Base-by-base conservation (phyloP, 2,888 invertebrate genomes). In the Cryptocephalus moraei region DNA sequence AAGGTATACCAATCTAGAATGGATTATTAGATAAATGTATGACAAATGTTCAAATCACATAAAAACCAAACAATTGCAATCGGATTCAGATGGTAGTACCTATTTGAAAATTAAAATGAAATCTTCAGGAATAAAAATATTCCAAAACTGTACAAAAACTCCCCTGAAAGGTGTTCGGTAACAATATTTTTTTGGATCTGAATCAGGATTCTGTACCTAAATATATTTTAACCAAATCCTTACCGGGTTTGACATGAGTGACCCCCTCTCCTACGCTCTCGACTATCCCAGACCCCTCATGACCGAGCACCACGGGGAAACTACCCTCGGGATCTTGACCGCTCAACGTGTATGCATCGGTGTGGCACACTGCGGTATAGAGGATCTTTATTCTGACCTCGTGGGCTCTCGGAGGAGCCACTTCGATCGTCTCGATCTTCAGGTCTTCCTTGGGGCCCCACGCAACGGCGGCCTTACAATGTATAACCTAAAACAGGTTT, bases 221-320 rank as follows among this genome's bases (percentile, higher is more conserved):
- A 22, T 6, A 22, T 22, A 4, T 4, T 22, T 22, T 22, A 22
- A 22, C 6, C 22, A 2, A 6, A 36, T 47, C 45, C 49, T 47
- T 65, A 67, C 95, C 95, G 34, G 85, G 77, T 62, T 87, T 79
- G 36, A 95, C 86, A 43, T 81, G 79, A 0, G 86, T 90, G 0
- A 96, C 96, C 12, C 88, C 91, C 62, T 87, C 86, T 1, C 97
- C 97, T 43, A 97, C 79, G 70, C 94, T 94, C 70, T 96, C 97
- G n/a, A 97, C 95, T 59, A 96, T 80, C 34, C 96, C 96, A 47
- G 84, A 86, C 33, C 97, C 97, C 73, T 99, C 99, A 64, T 99
- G 99, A 0, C 99, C 99, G 42, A 99, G 75, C 56, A 99, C 75
- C 4, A 89, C 87, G 0, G 97, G 97, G 62, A 95, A 95, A 10